Conservation (phyloP, 1,140 invertebrate species). For the Bacillus rossius region DNA sequence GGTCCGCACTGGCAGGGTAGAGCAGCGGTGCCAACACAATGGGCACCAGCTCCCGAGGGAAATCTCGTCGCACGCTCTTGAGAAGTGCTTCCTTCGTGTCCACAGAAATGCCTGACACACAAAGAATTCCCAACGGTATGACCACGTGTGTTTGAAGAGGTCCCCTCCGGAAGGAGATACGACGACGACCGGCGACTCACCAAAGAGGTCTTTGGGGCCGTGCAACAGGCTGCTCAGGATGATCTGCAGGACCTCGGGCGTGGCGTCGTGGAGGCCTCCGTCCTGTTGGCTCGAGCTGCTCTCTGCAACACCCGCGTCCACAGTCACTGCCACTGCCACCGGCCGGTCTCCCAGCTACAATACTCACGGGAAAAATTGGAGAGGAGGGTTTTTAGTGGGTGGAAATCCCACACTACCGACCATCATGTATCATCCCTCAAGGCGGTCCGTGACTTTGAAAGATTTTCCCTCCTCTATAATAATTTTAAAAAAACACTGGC, state of each 20-base stretch:
- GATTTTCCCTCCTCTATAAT: no score
- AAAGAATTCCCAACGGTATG: no score
- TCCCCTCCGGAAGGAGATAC: no score
- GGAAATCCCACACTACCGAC: no score
- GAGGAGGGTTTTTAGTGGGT: no score
- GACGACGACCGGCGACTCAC: constrained; percentile 27
- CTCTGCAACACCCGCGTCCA: constrained; percentile 21
- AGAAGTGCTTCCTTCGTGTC: constrained; percentile 77
- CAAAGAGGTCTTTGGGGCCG: constrained; percentile 44
- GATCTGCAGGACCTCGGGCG: constrained; percentile 81
- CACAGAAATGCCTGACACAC: constrained; percentile 49
- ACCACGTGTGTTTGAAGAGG: no score
- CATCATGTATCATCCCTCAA: no score
- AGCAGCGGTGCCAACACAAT: constrained; percentile 81
- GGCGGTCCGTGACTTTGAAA: no score
- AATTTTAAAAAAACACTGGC: no score
- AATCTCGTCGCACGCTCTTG: constrained; percentile 73
- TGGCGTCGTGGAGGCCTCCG: constrained; percentile 80
- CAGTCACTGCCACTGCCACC: neutral
- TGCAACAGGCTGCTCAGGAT: constrained; percentile 60
- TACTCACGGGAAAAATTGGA: no score
- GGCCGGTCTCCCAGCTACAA: no score
- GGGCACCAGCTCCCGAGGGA: constrained; percentile 80
- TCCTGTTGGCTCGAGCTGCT: constrained; percentile 62
- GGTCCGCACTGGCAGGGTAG: constrained; percentile 72